Conservation (phyloP, 2,888 invertebrate species). For the Brenthis daphne region DNA sequence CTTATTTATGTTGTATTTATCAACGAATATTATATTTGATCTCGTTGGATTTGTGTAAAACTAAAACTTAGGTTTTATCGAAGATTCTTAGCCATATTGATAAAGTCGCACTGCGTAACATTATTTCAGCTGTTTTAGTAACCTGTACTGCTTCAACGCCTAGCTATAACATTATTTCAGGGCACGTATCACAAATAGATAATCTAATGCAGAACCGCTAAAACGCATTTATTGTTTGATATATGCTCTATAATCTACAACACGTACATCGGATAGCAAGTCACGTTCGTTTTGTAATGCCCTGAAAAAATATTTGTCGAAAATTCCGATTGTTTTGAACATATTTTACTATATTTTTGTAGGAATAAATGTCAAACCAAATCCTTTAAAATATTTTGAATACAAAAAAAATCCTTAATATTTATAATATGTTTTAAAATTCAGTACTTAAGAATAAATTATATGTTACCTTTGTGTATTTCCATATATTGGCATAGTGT, state of each 20-base stretch:
- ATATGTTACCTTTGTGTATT: slow-evolving; percentile 12
- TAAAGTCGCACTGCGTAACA: slow-evolving; percentile 36
- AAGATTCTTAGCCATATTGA: slow-evolving; percentile 12
- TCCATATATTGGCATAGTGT: slow-evolving; percentile 38
- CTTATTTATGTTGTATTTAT: no score
- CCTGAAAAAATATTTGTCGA: slow-evolving; percentile 21
- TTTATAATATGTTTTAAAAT: neutral
- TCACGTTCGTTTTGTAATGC: slow-evolving; percentile 31
- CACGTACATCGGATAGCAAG: slow-evolving; percentile 24
- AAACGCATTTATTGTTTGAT: slow-evolving; percentile 74
- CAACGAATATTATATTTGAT: no score
- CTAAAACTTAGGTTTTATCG: neutral
- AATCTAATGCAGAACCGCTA: slow-evolving; percentile 75
- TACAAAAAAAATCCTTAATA: neutral
- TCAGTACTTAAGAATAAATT: slow-evolving; percentile 18
- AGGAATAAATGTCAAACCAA: neutral
- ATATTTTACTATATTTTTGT: neutral
- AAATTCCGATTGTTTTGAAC: neutral
- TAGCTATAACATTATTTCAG: slow-evolving; percentile 74
- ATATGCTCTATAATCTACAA: slow-evolving; percentile 43
- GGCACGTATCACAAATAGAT: slow-evolving; percentile 73
- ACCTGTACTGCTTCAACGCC: slow-evolving; percentile 53
- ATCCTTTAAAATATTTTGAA: neutral
- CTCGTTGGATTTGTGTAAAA: no score
- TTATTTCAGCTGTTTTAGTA: slow-evolving; percentile 60